These are phyloP conservation scores for Vannuccia rotundouncinata DNA, from an alignment of 2,888 invertebrate genomes.

Conservation along the genomic window DNA sequence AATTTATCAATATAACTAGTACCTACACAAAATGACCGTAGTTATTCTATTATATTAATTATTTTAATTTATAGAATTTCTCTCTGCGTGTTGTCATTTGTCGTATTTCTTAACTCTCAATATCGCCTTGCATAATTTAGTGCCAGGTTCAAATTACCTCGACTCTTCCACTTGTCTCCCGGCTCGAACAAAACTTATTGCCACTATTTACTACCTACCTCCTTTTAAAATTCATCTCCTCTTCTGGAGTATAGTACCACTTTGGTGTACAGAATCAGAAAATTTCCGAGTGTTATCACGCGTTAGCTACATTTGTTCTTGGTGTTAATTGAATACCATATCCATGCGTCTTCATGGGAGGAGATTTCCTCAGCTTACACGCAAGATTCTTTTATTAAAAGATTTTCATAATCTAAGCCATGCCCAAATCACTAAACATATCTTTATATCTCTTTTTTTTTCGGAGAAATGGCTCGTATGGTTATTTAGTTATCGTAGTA, in stretches of 20 bases:
- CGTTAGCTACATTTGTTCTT: background rate
- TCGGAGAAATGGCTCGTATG: too few species aligned
- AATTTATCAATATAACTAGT: too few species aligned
- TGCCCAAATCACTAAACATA: too few species aligned
- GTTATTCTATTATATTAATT: too few species aligned
- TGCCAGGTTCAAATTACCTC: background rate
- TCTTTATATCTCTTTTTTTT: too few species aligned
- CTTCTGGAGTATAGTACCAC: background rate
- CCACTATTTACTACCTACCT: background rate
- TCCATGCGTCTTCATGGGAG: background rate
- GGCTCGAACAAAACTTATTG: slow-evolving; percentile 4
- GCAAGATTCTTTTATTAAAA: background rate
- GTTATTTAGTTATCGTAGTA: too few species aligned
- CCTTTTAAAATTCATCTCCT: background rate
- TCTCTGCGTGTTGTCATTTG: background rate
- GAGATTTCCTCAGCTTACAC: background rate
- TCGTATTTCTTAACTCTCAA: background rate
- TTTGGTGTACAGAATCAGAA: background rate
- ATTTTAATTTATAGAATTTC: too few species aligned
- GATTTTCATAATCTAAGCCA: too few species aligned
- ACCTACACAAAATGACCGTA: too few species aligned
- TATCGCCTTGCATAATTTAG: slow-evolving; percentile 2
- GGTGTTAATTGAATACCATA: slow-evolving; percentile 15
- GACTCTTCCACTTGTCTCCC: background rate
- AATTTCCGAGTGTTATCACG: slow-evolving; percentile 1